Base-by-base conservation (phyloP, 1,140 invertebrate genomes). In the Diorhabda sublineata region DNA sequence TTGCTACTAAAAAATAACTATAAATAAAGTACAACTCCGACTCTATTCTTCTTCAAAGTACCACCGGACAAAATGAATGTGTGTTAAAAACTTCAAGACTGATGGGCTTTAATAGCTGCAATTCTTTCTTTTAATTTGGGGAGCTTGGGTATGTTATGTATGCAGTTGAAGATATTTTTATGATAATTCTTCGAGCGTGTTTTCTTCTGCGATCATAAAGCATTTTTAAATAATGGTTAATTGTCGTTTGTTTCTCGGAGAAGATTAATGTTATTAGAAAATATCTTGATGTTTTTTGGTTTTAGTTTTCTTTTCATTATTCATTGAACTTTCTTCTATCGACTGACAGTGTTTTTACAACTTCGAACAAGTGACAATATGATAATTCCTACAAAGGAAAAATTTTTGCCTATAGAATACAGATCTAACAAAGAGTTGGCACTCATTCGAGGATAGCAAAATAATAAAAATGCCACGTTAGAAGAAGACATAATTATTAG, bases 101-200 rank as follows among this genome's bases (percentile, higher is more conserved):
- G 47, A 52, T 52, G 47, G 47, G n/a, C 26, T 52, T 6, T 52
- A 52, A 52, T 52, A 52, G 6, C 4, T 52, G 47, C 47, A 52
- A 52, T 52, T 52, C 47, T n/a, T 52, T 52, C 47, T 52, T 52
- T 52, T 52, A 52, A 52, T 52, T 52, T 52, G 47, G 47, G 47
- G 47, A 52, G n/a, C 47, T n/a, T 52, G 47, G n/a, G 47, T 52
- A 52, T 52, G 47, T 52, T 52, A n/a, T n/a, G 47, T 52, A 52
- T 52, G 47, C 47, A 52, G 47, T 52, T 52, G 47, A 52, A 52
- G 47, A 52, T 52, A 52, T 52, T 52, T 52, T 52, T 52, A 52
- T 52, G 47, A 52, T 52, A 52, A 52, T 52, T 52, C 47, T 52
- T 52, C 47, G n/a, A n/a, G 6, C 47, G n/a, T 52, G 47, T 52